Evolutionary conservation across 1,140 invertebrate genomes (phyloP), one percentile per base, ranked within the genome.

Genomic region (Drosophila repletoides): DNA sequence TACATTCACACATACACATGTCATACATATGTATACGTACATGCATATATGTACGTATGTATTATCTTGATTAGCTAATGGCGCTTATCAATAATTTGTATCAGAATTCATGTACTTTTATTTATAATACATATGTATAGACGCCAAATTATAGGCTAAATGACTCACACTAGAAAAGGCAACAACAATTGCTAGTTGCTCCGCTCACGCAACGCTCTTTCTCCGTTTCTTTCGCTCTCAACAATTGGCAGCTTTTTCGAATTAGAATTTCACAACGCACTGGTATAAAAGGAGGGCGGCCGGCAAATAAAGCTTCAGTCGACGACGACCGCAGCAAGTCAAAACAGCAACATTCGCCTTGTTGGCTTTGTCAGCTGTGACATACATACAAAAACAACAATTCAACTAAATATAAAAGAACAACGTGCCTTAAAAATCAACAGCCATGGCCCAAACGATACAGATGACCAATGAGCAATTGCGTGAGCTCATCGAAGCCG

Each of bases 381-480:
- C n/a, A 36, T 7, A 56, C 45, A 53, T 40, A 60, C 29, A 34
- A 31, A 43, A 45, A 5, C 6, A 53, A 17, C 26, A 41, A 38
- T 36, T 21, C 26, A 24, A 34, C 28, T 22, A 40, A 21, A 29
- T 49, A 29, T 2, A 34, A 2, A 56, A 29, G 51, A 52, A 38
- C 33, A 59, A 38, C 15, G 17, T 45, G 63, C 12, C 10, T 6
- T 7, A 10, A 10, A 26, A 58, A 31, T 28, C 15, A 26, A 7
- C 15, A 28, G 21, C 40, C n/a, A 83, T 87, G 77, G 63, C 75
- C 0, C 60, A 69, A 40, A 10, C 52, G 0, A 40, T 88, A 7
- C 55, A 69, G 9, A 81, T 89, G 79, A 89, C 88, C 24, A 81
- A 63, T 22, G 79, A 89, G 38, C 88, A 89, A 46, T 66, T 89